Base-by-base conservation (phyloP, 2,888 invertebrate species). In the Drymonia ruficornis region DNA sequence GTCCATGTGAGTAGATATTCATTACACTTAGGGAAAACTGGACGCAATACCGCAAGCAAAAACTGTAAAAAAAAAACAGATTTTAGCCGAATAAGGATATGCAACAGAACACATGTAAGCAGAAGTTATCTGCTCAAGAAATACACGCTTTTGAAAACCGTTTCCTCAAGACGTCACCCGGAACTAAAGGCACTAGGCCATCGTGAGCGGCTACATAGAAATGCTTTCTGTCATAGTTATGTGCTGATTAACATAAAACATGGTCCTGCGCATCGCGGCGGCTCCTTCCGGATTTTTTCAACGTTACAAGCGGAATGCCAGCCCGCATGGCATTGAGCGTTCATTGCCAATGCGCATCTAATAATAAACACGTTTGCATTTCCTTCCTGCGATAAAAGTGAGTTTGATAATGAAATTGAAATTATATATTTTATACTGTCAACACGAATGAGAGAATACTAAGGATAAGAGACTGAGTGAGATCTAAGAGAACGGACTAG, bases 181-280 rank as follows among this genome's bases (percentile, higher is more conserved):
- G 77, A 74, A 81, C 63, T 53, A 36, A 12, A 61, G 74, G 73
- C 75, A 71, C 45, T 18, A 50, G 59, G 76, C 73, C 79, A 78
- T 65, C 67, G 59, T 55, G 64, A 69, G 44, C 56, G 63, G 16
- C 72, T 75, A 89, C 89, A 90, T 87, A 87, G 89, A 87, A 89
- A 90, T 84, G 89, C 89, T 89, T 87, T 89, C 89, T 84, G 88
- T 77, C 76, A 79, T 75, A 77, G 71, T 72, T 73, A 78, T 80
- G 73, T 61, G 45, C 56, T 78, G 80, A 89, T 91, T 91, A 82
- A 67, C 90, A 91, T 91, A 87, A 76, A 76, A 89, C 89, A 89
- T 76, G 83, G 76, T 70, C 76, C 56, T 65, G 76, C 77, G 70
- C 77, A 79, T 73, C 71, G 66, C 59, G 65, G 59, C 61, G 67